A percentile compares a stretch with the other conserved stretches of the same genome.
phyloP scores from a whole-genome alignment of 2,888 invertebrate genomes.

The Lamellibrachia satsuma region DNA sequence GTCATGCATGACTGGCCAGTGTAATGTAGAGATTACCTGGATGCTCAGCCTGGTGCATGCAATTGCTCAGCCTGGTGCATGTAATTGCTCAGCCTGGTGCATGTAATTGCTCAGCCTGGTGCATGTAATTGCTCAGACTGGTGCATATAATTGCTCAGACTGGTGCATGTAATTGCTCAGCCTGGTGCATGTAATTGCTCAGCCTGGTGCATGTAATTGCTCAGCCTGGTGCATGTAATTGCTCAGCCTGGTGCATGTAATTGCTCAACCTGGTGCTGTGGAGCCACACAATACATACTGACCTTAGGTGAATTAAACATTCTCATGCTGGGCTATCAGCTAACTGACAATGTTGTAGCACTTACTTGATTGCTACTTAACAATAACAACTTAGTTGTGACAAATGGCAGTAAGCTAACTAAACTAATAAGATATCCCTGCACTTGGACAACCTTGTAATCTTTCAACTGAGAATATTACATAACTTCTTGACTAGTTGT shows the following conservation, averaged over 20 bases:
- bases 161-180: no score
- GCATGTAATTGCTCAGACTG: not conserved
- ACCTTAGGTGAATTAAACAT: not conserved
- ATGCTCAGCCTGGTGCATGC: not conserved
- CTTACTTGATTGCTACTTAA: not conserved
- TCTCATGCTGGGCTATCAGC: not conserved
- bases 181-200: no score
- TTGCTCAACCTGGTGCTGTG: not conserved
- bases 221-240: no score
- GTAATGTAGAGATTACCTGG: not conserved
- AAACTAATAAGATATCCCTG: no score
- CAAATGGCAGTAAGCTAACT: no score
- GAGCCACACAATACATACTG: not conserved
- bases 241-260: not conserved
- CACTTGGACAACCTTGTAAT: no score
- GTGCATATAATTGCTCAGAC: not conserved
- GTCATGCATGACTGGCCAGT: not conserved
- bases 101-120: not conserved
- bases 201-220: no score
- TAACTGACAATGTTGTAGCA: not conserved
- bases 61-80: not conserved
- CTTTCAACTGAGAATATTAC: no score
- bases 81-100: not conserved
- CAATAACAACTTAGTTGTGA: no score
- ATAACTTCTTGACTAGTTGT: not conserved